Base-by-base conservation (phyloP, 2,888 invertebrate genomes). In the Lochmaea capreae region DNA sequence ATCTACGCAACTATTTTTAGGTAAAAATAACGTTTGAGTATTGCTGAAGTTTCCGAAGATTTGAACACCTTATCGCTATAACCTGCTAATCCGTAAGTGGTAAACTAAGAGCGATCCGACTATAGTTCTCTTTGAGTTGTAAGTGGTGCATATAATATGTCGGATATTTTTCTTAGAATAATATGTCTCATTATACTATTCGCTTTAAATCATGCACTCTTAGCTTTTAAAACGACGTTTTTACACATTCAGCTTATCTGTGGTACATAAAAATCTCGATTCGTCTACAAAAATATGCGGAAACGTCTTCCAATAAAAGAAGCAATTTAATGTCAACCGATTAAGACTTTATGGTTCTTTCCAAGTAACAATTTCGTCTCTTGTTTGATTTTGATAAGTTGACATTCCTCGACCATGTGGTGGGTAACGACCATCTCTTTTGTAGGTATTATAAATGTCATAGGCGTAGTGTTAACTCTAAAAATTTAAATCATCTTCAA, bases 351-450 rank as follows among this genome's bases (percentile, higher is more conserved):
- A 67, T 49, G 59, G 67, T 26, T 46, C 26, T 67, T 67, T 67
- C 67, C 67, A 67, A 67, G 67, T 67, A 59, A 67, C 58, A 59
- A 67, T 42, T 67, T 67, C 16, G 43, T 67, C 8, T 22, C 58
- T 67, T 58, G 42, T 58, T 67, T 42, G 67, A 46, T 67, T 67
- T 67, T 67, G 67, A 67, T 67, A 67, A 43, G 58, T 67, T 67
- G 42, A 59, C 67, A 67, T 67, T 67, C 67, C 46, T 46, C 59
- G 67, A 59, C 22, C 59, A 59, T 67, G 67, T 67, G 67, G 33
- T 39, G 54, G 54, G 16, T 54, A 54, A 54, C 54, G 18, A 16
- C 6, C 18, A 54, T 49, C 8, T 49, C n/a, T n/a, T 33, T 1
- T 33, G 33, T 33, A 33, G 33, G 33, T 54, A 54, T 18, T 54